Percentiles rank a stretch among this genome's conserved stretches.
phyloP scores from a whole-genome alignment of 2,797 vertebrate genomes.

The Nannoperca obscura region DNA sequence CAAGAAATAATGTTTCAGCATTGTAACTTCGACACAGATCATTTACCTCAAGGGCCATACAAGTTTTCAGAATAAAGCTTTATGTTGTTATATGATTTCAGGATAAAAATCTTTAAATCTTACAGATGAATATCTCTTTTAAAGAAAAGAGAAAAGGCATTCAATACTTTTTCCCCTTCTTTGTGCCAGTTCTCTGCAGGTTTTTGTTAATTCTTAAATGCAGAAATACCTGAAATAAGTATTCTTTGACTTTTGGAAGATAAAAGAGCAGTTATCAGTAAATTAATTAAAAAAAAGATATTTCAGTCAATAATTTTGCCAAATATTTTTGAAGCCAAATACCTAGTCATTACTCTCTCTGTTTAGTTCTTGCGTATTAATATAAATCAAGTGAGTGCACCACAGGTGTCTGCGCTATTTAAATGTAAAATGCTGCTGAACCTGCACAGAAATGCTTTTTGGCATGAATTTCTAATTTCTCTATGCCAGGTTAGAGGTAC shows the following conservation, averaged over 20 bases:
- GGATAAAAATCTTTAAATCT: not conserved
- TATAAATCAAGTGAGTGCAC: slow-evolving; percentile 21
- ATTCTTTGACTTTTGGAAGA: slow-evolving; percentile 74
- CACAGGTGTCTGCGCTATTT: slow-evolving; percentile 47
- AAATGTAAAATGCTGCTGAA: slow-evolving; percentile 35
- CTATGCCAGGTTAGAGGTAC: slow-evolving; percentile 17
- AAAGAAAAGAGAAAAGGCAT: slow-evolving; percentile 1
- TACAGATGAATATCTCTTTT: not conserved
- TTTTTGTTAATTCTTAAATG: slow-evolving; percentile 84
- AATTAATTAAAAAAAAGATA: slow-evolving; percentile 84
- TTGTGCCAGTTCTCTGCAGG: not conserved
- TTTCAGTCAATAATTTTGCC: slow-evolving; percentile 83
- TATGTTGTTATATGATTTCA: not conserved
- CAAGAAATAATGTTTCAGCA: slow-evolving; percentile 2
- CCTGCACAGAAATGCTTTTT: slow-evolving; percentile 28
- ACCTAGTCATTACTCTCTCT: slow-evolving; percentile 73
- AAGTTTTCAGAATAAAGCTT: not conserved
- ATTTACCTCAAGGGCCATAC: not conserved
- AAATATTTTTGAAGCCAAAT: slow-evolving; percentile 56
- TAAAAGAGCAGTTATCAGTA: slow-evolving; percentile 87
- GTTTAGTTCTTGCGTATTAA: slow-evolving; percentile 13
- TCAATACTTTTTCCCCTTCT: not conserved
- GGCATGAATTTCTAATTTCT: slow-evolving; percentile 10
- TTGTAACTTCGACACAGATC: not conserved
- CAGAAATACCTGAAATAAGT: slow-evolving; percentile 85